Percentiles rank a stretch among this genome's conserved stretches.
Conservation (phyloP, 2,888 invertebrate genomes). For the Axea sp. region DNA sequence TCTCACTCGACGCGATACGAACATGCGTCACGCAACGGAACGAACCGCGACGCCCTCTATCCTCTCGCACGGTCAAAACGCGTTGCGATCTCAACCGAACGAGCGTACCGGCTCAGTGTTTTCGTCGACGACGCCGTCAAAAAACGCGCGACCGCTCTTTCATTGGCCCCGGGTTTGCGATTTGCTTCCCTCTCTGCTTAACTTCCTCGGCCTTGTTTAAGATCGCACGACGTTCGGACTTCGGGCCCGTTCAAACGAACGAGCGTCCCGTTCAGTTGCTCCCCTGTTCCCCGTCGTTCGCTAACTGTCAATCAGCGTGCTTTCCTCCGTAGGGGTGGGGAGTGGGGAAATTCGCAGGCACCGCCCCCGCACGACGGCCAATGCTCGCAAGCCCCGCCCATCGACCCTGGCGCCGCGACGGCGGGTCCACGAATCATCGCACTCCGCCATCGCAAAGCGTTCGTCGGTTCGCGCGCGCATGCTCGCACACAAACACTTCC, state of each 20-base stretch:
- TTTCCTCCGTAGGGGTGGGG: slow-evolving; percentile 78
- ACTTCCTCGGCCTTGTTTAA: slow-evolving; percentile 26
- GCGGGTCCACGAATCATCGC: slow-evolving; percentile 64
- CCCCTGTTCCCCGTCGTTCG: slow-evolving; percentile 84
- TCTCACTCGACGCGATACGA: slow-evolving; percentile 29
- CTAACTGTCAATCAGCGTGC: slow-evolving; percentile 84
- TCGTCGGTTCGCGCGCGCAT: slow-evolving; percentile 27
- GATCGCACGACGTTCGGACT: slow-evolving; percentile 56
- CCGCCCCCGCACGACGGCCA: slow-evolving; percentile 75
- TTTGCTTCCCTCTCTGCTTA: slow-evolving; percentile 18
- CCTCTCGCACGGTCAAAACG: slow-evolving; percentile 10
- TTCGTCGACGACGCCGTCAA: slow-evolving; percentile 6
- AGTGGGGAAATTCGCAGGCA: slow-evolving; percentile 80
- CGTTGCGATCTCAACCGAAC: slow-evolving; percentile 19
- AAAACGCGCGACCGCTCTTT: slow-evolving; percentile 3
- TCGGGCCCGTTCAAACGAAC: slow-evolving; percentile 69
- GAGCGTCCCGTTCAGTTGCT: slow-evolving; percentile 81
- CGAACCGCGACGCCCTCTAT: slow-evolving; percentile 38
- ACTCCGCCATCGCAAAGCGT: slow-evolving; percentile 78
- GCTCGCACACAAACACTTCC: slow-evolving; percentile 66
- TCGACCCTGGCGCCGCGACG: slow-evolving; percentile 69
- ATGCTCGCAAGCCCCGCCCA: slow-evolving; percentile 72
- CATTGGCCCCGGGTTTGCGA: slow-evolving; percentile 6
- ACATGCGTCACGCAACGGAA: slow-evolving; percentile 31
- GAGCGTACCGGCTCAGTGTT: slow-evolving; percentile 24